These are phyloP conservation scores for Cossypha polioptera DNA, from an alignment of 2,797 vertebrate genomes.

Conservation along the genomic window DNA sequence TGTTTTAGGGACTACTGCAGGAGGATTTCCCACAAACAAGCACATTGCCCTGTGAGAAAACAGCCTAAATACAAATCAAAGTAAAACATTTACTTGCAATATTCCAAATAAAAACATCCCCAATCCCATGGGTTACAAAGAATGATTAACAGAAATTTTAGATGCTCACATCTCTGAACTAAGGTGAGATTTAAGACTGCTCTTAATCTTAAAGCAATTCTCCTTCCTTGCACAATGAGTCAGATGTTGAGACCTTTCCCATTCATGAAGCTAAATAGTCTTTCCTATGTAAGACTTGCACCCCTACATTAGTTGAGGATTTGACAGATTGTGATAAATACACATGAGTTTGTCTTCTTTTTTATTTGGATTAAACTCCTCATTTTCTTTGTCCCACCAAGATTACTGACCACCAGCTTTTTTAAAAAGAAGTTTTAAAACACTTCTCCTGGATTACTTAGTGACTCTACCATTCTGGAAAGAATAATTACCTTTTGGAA, in stretches of 20 bases:
- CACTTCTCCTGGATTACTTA: background rate
- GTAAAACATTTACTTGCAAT: background rate
- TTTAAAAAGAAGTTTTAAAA: background rate
- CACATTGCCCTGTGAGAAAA: background rate
- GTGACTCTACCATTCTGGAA: background rate
- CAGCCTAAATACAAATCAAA: background rate
- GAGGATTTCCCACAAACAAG: background rate
- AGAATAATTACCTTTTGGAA: background rate
- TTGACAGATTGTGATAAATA: background rate
- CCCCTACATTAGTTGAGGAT: accelerated
- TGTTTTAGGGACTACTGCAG: background rate
- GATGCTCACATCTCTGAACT: background rate
- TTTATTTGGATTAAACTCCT: background rate
- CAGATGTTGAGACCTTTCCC: background rate
- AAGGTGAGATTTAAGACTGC: background rate
- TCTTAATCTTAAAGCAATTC: background rate
- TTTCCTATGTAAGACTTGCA: background rate
- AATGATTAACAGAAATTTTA: background rate
- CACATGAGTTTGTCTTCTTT: background rate
- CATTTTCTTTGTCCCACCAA: background rate
- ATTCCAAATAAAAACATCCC: background rate
- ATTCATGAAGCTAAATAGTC: background rate
- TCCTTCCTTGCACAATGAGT: background rate
- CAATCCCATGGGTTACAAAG: background rate
- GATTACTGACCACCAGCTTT: background rate